phyloP scores from a whole-genome alignment of 1,140 invertebrate genomes.

The Odontomachus brunneus region DNA sequence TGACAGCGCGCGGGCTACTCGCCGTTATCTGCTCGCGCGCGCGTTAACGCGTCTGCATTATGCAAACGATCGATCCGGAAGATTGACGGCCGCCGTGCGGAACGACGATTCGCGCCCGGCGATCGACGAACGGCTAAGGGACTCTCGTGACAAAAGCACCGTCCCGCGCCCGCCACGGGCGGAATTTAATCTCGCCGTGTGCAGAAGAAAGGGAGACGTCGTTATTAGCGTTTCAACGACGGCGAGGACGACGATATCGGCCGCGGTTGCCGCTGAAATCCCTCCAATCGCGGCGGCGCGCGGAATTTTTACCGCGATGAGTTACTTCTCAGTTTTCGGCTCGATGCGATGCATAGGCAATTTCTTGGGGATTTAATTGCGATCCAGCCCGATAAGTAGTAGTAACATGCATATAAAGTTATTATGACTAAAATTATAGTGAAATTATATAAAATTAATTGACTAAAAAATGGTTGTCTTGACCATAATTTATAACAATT shows the following conservation, averaged over 20 bases:
- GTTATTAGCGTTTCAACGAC: conserved; percentile 47
- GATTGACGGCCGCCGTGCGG: conserved; percentile 52
- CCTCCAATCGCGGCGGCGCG: conserved; percentile 36
- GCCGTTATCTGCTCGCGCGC: conserved; percentile 21
- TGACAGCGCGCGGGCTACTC: conserved; percentile 48
- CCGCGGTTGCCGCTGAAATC: conserved; percentile 25
- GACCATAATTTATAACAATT: too few relatives aligned
- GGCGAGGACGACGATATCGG: conserved; percentile 46
- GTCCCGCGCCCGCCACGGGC: conserved; percentile 37
- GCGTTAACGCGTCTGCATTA: conserved; percentile 60
- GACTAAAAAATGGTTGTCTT: too few relatives aligned
- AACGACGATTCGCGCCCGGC: neutral
- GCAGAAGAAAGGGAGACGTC: conserved; percentile 13
- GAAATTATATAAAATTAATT: too few relatives aligned
- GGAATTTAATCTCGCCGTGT: conserved; percentile 45
- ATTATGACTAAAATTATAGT: too few relatives aligned
- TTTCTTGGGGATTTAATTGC: too few relatives aligned
- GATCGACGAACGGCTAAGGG: conserved; percentile 24
- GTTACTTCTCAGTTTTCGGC: neutral
- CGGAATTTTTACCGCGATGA: conserved; percentile 38
- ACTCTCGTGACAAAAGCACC: conserved; percentile 42
- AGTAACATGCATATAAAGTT: too few relatives aligned
- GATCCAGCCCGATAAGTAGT: too few relatives aligned
- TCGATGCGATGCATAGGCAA: too few relatives aligned
- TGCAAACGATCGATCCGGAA: conserved; percentile 52